Base-by-base conservation (phyloP, 2,888 invertebrate genomes). In the Melinaea marsaeus region DNA sequence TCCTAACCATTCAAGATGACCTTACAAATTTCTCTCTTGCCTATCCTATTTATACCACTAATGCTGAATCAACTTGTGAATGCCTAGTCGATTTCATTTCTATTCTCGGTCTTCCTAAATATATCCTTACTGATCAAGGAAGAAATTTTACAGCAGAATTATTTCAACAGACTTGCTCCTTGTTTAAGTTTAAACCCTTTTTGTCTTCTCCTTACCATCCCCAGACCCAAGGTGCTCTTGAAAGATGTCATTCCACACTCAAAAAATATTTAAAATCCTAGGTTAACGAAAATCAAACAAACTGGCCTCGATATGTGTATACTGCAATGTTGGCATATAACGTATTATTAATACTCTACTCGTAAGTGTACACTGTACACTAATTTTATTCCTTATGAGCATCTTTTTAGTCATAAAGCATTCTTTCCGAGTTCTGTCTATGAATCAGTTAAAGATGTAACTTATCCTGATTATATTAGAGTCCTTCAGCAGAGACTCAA, bases 51-150 rank as follows among this genome's bases (percentile, higher is more conserved):
- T 13, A 47, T 2, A 67, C 51, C 22, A 62, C 60, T 0, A 69
- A 72, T 4, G 69, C 70, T 7, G 67, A 71, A 58, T 69, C 71
- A 59, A 66, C 69, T 0, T 54, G 65, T n/a, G 66, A 67, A 34
- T 60, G 60, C 13, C 45, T 72, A 0, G 33, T 69, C n/a, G 63
- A 66, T 37, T 70, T 65, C 57, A 69, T 72, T 2, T 70, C 67
- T 2, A 55, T 67, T 3, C 61, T 71, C 13, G 72, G 69, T 9
- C 67, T 69, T 3, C 68, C 68, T 5, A 70, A 67, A 59, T n/a
- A 13, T 0, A 67, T 67, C 35, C 51, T 67, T 11, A 65, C 62
- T 0, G 67, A 69, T 51, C 67, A 67, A 51, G 67, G 66, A 13
- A 11, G 46, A 47, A 35, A 6, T 47, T 47, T 47, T 47, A 47